Base-by-base conservation (phyloP, 2,113 vertebrate species). In the Platysteira castanea region DNA sequence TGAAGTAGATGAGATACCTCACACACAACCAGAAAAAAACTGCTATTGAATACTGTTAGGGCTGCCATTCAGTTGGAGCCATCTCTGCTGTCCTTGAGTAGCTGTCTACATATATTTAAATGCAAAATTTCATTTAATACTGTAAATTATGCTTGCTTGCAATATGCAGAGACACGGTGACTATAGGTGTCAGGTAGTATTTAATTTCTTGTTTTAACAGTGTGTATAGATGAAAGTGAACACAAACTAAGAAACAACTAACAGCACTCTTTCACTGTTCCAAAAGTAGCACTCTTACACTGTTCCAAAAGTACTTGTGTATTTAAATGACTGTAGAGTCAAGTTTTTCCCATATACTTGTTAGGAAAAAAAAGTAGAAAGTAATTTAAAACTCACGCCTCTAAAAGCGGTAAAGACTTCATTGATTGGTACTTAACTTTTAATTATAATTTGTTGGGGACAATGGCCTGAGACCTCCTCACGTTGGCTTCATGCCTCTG, bases 391-490 rank as follows among this genome's bases (percentile, higher is more conserved):
- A 47, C 20, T 44, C 47, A 52, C 28, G 52, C 27, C n/a, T 75
- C 39, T 70, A 17, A 57, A 85, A 64, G 84, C 15, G 20, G 47
- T 78, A 84, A 89, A 84, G 27, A 68, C 73, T 82, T 95, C 13
- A 89, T 11, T 44, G 93, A 56, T 3, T 71, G 57, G 39, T 74
- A 69, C 37, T 94, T 90, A 71, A 75, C 35, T 84, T 91, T 30
- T 52, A 84, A 89, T 93, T 89, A 71, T 41, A 80, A 91, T 95
- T 95, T 88, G 76, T 19, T 78, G 13, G 46, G 24, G 52, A 95
- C 95, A 96, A 96, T 93, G 75, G 84, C 52, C 44, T 22, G 77
- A 85, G 94, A 92, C 92, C 91, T 94, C 82, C 83, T 33, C 0
- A 3, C 64, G 57, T 44, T 95, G 92, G 87, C 82, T 69, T 63